Evolutionary conservation across 2,113 vertebrate genomes (phyloP).

Genomic region (Climacteris rufus): DNA sequence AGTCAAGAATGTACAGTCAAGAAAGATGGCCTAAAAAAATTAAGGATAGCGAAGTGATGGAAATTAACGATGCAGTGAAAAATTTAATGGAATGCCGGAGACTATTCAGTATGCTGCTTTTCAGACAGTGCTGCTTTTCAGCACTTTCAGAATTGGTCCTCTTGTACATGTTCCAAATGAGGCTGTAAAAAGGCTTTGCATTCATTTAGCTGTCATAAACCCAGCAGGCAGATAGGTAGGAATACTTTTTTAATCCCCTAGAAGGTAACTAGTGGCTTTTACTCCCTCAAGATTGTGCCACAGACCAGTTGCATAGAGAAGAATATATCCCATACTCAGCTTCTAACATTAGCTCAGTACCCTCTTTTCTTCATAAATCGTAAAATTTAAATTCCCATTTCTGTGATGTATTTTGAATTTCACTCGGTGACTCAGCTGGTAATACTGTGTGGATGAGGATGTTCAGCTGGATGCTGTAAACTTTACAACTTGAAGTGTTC

Average conservation of each 20-base stretch:
- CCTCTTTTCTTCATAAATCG: background rate
- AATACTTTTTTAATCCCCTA: background rate
- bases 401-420: background rate
- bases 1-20: background rate
- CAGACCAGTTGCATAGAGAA: background rate
- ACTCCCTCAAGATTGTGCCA: background rate
- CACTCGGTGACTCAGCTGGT: background rate
- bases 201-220: background rate
- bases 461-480: background rate
- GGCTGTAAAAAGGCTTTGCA: background rate
- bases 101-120: background rate
- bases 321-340: background rate
- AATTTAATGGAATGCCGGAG: background rate
- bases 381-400: background rate
- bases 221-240: background rate
- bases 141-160: background rate
- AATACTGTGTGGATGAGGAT: background rate
- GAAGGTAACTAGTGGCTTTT: background rate
- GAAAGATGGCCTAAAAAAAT: background rate
- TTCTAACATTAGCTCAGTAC: background rate
- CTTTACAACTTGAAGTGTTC: background rate
- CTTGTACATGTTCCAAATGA: background rate
- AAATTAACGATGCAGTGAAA: background rate
- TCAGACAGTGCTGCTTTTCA: background rate
- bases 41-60: background rate